These are phyloP conservation scores for Drosophila cognata DNA, from an alignment of 2,888 invertebrate species.

Conservation along the genomic window DNA sequence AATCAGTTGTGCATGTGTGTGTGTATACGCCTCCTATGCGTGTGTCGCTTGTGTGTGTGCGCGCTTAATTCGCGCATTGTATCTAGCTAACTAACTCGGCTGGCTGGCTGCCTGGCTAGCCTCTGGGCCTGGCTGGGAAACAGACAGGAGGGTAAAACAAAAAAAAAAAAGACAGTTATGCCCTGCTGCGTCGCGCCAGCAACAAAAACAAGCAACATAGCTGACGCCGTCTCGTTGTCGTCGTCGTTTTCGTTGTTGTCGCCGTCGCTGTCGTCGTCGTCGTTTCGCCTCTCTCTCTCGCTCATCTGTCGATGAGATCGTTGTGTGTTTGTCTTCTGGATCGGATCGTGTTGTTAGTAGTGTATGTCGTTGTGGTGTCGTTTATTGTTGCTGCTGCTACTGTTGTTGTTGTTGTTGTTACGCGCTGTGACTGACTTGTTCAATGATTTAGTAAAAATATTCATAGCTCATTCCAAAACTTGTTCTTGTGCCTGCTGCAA, in stretches of 20 bases:
- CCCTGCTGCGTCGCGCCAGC: constrained; percentile 72
- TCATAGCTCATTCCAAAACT: constrained; percentile 71
- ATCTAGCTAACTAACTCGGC: constrained; percentile 62
- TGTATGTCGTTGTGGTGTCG: constrained; percentile 67
- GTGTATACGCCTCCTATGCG: constrained; percentile 8
- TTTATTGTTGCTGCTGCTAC: constrained; percentile 64
- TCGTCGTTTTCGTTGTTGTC: constrained; percentile 32
- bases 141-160: constrained; percentile 35
- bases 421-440: constrained; percentile 70
- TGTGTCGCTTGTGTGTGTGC: constrained; percentile 32
- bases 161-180: constrained; percentile 70
- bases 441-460: constrained; percentile 72
- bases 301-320: constrained; percentile 62
- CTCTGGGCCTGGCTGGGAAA: constrained; percentile 53
- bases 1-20: constrained; percentile 8
- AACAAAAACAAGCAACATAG: constrained; percentile 72
- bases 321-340: constrained; percentile 46
- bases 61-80: constrained; percentile 73
- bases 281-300: constrained; percentile 43
- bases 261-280: constrained; percentile 30
- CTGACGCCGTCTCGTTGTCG: constrained; percentile 59
- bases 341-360: constrained; percentile 64
- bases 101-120: constrained; percentile 45
- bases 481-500: constrained; percentile 65
- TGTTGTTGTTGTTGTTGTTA: constrained; percentile 71